Base-by-base conservation (phyloP, 92 coral and sea anemone species). In the Parazoanthus swiftii region DNA sequence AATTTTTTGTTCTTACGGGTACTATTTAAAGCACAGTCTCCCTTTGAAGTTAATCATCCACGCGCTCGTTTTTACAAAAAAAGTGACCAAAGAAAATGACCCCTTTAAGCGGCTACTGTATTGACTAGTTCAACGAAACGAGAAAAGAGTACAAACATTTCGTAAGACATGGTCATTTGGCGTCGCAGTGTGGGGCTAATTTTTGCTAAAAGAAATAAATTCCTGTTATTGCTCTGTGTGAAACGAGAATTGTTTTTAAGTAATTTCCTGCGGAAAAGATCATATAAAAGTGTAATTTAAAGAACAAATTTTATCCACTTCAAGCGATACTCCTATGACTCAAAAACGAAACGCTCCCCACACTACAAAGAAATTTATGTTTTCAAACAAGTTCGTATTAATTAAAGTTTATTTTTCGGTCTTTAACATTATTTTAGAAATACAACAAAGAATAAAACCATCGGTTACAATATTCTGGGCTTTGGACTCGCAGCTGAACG, bases 211-310 rank as follows among this genome's bases (percentile, higher is more conserved):
- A 18, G 44, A 80, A 36, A 81, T 58, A 81, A 59, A 81, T 23
- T 73, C 39, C 63, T 42, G 46, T 82, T 66, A 70, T 43, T 33
- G 35, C 75, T 7, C 66, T 84, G 63, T 39, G 74, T 58, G 48
- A 81, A 38, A 37, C 68, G 8, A 66, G 35, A 63, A 81, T 59
- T 35, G 42, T 33, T 81, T 81, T 58, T 4, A 42, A 6, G 54
- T 83, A 67, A 67, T 83, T 39, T 44, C 86, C 86, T 59, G 86
- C 77, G 86, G 86, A 83, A 68, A 23, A 81, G 54, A 83, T n/a
- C 54, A 68, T 33, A 83, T 70, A 68, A 46, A 68, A 83, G 3
- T 83, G 21, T 70, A 83, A 83, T 66, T 70, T 42, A 67, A 29
- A 83, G 78, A 83, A 66, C 15, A 68, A 83, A 67, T 68, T 68